Conservation (phyloP, 1,140 invertebrate genomes). For the Dufourea novaeangliae region DNA sequence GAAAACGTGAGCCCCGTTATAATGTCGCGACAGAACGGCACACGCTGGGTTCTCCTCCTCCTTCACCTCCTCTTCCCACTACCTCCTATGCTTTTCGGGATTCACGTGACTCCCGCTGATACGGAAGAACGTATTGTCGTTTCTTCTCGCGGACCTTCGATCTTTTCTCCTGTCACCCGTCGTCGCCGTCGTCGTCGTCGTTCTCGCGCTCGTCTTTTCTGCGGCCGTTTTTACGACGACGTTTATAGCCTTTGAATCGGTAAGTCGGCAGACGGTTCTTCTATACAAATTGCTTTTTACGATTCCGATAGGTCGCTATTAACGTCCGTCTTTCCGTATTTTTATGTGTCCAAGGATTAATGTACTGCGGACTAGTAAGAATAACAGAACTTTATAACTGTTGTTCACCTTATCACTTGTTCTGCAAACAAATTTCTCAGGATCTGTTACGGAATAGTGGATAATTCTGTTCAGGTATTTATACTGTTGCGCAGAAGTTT, state of each 20-base stretch:
- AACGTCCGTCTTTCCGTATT: neutral
- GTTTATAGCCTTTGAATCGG: too few species aligned
- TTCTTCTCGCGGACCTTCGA: neutral
- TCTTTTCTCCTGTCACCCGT: neutral
- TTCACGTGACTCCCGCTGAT: conserved; percentile 23
- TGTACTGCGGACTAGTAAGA: too few species aligned
- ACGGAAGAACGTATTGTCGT: conserved; percentile 28
- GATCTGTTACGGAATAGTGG: too few species aligned
- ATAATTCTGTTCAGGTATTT: too few species aligned
- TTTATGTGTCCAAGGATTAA: too few species aligned
- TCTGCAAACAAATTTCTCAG: too few species aligned
- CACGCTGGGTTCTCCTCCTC: neutral
- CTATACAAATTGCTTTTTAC: neutral
- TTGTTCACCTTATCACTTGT: too few species aligned
- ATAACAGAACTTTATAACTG: too few species aligned
- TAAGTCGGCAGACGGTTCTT: neutral
- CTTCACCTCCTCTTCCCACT: too few species aligned
- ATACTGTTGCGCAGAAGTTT: too few species aligned
- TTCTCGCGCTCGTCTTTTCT: neutral
- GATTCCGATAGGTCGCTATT: neutral
- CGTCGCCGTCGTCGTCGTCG: neutral
- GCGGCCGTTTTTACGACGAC: neutral
- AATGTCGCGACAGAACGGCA: conserved; percentile 12
- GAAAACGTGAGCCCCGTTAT: conserved; percentile 37
- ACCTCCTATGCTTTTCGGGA: too few species aligned